phyloP scores from a whole-genome alignment of 2,113 vertebrate genomes.

The Coptodon rendalli region DNA sequence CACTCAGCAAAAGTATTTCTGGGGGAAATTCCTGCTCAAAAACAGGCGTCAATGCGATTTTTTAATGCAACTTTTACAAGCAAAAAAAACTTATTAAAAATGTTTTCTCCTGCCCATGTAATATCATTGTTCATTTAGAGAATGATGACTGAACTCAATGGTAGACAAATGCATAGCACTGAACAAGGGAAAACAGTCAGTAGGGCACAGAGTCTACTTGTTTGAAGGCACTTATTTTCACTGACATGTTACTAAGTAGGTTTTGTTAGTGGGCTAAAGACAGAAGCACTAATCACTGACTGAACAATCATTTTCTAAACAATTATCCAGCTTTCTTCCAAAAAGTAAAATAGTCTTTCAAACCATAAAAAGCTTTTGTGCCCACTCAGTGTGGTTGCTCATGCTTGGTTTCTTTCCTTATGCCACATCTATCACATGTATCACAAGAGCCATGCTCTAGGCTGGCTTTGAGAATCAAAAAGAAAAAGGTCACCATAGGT shows the following conservation, averaged over 20 bases:
- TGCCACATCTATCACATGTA: rapidly evolving
- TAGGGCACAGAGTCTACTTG: rapidly evolving
- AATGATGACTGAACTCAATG: rapidly evolving
- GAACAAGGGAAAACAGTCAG: rapidly evolving
- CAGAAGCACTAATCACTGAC: rapidly evolving
- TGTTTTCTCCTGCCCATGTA: rapidly evolving
- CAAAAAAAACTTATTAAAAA: rapidly evolving
- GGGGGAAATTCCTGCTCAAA: rapidly evolving
- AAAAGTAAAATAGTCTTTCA: rapidly evolving
- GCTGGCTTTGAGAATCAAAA: no score
- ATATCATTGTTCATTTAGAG: rapidly evolving
- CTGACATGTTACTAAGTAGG: rapidly evolving
- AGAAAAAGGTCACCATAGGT: no score
- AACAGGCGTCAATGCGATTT: no score
- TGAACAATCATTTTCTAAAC: not conserved
- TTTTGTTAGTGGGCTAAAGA: not conserved
- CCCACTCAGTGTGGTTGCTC: rapidly evolving
- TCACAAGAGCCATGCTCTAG: no score
- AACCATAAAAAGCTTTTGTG: rapidly evolving
- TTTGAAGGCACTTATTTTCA: rapidly evolving
- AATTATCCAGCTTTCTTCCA: not conserved
- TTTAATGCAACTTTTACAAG: no score
- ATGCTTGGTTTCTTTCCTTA: not conserved
- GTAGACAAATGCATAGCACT: rapidly evolving
- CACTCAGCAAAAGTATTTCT: not conserved